Percentiles rank a stretch among this genome's conserved stretches.
Conservation (phyloP, 1,140 invertebrate genomes). For the Papilio polytes region DNA sequence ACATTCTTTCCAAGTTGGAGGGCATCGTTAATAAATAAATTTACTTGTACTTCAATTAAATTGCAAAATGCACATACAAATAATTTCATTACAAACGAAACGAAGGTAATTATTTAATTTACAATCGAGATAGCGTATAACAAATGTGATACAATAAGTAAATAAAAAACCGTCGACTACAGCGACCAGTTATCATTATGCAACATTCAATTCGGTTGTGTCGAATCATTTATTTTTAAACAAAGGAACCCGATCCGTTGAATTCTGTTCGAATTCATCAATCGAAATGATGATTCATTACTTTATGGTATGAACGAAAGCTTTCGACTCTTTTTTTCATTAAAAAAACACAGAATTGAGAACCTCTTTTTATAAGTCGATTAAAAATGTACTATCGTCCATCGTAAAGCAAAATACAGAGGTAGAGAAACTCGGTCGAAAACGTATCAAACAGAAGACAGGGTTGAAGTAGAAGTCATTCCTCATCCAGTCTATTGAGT, state of each 20-base stretch:
- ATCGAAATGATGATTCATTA: background rate
- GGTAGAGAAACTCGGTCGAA: no score
- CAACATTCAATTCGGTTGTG: slow-evolving; percentile 14
- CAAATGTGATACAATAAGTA: slow-evolving; percentile 1
- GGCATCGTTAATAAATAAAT: background rate
- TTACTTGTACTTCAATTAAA: background rate
- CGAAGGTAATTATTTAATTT: background rate
- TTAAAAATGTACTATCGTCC: no score
- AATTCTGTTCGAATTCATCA: slow-evolving; percentile 12
- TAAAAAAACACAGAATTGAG: background rate
- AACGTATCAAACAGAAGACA: no score
- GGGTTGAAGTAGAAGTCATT: no score
- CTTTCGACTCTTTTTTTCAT: background rate
- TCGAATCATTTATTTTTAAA: slow-evolving; percentile 23
- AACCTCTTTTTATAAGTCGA: no score
- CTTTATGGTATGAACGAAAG: slow-evolving; percentile 2
- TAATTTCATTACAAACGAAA: slow-evolving; percentile 5
- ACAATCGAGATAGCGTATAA: background rate
- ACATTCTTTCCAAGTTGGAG: no score
- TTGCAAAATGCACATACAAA: background rate
- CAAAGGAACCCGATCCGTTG: slow-evolving; percentile 6
- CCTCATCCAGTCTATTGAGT: no score
- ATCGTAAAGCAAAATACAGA: no score
- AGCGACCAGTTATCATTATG: background rate
- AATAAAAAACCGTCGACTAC: background rate